Conservation (phyloP, 2,888 invertebrate species). For the Girardia tigrina region DNA sequence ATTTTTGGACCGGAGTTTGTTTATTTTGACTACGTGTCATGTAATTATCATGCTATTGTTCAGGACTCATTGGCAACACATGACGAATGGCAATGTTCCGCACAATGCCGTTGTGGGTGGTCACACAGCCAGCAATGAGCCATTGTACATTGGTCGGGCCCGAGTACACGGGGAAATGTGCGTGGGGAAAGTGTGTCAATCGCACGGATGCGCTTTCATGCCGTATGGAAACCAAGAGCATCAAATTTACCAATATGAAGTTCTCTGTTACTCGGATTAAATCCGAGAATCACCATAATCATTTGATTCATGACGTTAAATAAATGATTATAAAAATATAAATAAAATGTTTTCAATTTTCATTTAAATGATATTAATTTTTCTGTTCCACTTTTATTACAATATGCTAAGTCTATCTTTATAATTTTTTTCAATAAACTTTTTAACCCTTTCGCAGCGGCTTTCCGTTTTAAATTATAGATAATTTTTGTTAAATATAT, state of each 20-base stretch:
- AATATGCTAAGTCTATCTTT: too few species aligned
- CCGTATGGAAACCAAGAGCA: background rate
- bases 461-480: too few species aligned
- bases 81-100: background rate
- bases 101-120: constrained; percentile 14
- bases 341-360: too few species aligned
- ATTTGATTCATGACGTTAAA: too few species aligned
- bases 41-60: background rate
- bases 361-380: too few species aligned
- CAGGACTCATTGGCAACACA: constrained; percentile 4
- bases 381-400: too few species aligned
- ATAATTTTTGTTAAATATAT: too few species aligned
- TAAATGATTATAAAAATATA: too few species aligned
- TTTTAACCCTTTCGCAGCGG: too few species aligned
- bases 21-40: background rate
- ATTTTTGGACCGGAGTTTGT: constrained; percentile 23
- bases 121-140: background rate
- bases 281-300: too few species aligned
- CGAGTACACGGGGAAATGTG: constrained; percentile 14
- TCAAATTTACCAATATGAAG: background rate
- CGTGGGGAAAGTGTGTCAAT: constrained; percentile 14
- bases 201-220: constrained; percentile 12
- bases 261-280: constrained; percentile 15
- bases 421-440: too few species aligned
- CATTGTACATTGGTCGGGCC: background rate